Conservation (phyloP, 2,113 vertebrate genomes). For the Rallus limicola region DNA sequence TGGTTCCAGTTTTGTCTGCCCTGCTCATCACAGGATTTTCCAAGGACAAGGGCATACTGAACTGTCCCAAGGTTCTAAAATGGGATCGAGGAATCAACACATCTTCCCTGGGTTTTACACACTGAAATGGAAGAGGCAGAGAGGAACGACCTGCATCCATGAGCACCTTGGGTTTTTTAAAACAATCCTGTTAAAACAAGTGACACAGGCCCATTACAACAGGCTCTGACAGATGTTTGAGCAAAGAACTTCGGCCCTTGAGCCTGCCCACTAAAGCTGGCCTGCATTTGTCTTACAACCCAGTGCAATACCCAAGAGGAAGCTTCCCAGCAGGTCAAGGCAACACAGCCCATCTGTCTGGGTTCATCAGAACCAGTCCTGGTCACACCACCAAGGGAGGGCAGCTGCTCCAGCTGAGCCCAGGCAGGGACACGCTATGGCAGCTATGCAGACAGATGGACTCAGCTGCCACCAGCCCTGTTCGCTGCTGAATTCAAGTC, state of each 20-base stretch:
- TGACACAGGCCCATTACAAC: not conserved
- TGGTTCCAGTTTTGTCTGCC: not conserved
- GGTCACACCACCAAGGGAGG: not conserved
- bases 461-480: not conserved
- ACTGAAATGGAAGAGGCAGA: not conserved
- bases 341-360: not conserved
- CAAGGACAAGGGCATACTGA: not conserved
- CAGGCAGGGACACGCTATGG: not conserved
- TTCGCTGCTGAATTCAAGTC: not conserved
- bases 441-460: not conserved
- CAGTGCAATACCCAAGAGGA: rapidly evolving
- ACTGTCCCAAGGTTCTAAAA: not conserved
- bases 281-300: not conserved
- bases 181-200: not conserved
- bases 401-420: not conserved
- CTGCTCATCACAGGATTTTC: not conserved
- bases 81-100: not conserved
- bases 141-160: not conserved
- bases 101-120: not conserved
- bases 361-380: not conserved
- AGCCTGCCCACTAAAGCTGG: not conserved
- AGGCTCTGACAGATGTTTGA: not conserved
- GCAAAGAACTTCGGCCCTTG: not conserved
- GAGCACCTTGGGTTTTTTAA: not conserved
- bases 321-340: not conserved